phyloP scores from a whole-genome alignment of 1,140 invertebrate species.

The Arion vulgaris region DNA sequence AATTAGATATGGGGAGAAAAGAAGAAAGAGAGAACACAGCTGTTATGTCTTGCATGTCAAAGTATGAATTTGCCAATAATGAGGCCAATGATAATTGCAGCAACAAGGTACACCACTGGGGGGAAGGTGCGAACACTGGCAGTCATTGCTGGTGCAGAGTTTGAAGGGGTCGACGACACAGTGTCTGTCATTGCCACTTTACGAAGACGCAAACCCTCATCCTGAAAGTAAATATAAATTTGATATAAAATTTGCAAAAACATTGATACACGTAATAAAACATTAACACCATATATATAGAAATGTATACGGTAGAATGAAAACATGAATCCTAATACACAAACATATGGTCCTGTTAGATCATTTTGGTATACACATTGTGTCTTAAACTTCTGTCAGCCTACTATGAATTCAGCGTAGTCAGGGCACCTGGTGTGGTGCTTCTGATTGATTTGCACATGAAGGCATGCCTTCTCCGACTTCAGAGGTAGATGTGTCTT shows the following conservation, averaged over 20 bases:
- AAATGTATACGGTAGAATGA: too few relatives aligned
- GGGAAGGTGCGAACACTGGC: conserved; percentile 54
- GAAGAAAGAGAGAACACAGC: conserved; percentile 1
- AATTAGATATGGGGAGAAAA: not conserved
- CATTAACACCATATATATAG: too few relatives aligned
- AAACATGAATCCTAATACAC: too few relatives aligned
- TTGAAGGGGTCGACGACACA: conserved; percentile 72
- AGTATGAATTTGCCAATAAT: conserved; percentile 74
- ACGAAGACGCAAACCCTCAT: conserved; percentile 75
- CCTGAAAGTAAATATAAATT: conserved; percentile 56
- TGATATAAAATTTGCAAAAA: not conserved
- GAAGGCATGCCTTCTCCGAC: too few relatives aligned
- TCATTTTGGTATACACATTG: too few relatives aligned
- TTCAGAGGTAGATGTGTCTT: too few relatives aligned
- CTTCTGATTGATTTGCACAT: too few relatives aligned
- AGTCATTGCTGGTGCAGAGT: conserved; percentile 52
- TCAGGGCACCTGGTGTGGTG: too few relatives aligned
- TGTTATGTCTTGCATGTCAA: conserved; percentile 47
- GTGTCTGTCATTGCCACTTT: conserved; percentile 77
- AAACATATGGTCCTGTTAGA: too few relatives aligned
- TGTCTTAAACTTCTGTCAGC: too few relatives aligned
- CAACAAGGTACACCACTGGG: conserved; percentile 71
- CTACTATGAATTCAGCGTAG: too few relatives aligned
- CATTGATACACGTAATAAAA: too few relatives aligned
- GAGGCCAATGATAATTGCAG: conserved; percentile 73